Conservation (phyloP, 1,140 invertebrate genomes). For the Scaptomyza hsui region DNA sequence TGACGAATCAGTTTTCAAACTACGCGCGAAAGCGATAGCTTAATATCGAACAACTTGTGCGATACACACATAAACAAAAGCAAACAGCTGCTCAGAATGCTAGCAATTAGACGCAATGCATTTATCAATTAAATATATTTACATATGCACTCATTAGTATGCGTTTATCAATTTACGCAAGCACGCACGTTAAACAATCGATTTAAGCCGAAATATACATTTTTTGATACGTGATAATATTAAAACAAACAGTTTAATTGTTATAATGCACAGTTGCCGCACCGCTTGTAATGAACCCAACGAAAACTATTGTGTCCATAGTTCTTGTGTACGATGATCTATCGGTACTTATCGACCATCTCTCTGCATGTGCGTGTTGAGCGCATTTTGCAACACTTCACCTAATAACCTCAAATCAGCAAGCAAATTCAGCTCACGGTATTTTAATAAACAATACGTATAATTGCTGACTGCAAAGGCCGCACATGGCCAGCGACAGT, state of each 20-base stretch:
- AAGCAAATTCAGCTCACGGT: neutral
- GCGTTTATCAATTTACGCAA: neutral
- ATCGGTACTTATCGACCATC: constrained; percentile 4
- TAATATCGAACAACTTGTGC: neutral
- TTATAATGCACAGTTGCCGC: neutral
- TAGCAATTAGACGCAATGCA: neutral
- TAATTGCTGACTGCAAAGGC: constrained; percentile 13
- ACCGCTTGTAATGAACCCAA: neutral
- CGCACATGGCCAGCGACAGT: constrained; percentile 22
- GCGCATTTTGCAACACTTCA: constrained; percentile 15
- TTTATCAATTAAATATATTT: neutral
- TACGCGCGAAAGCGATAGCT: neutral
- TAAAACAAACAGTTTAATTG: neutral
- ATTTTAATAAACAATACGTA: constrained; percentile 13
- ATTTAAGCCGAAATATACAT: neutral
- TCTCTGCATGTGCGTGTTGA: constrained; percentile 28
- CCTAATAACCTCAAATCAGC: constrained; percentile 51
- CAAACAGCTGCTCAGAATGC: neutral
- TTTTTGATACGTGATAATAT: neutral
- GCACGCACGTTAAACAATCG: neutral
- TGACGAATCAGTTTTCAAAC: neutral
- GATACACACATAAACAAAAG: neutral
- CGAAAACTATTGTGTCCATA: neutral
- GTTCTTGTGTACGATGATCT: neutral
- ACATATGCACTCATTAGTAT: neutral